A percentile compares a stretch with the other conserved stretches of the same genome.
These are phyloP conservation scores for Pasiphila rectangulata DNA, from an alignment of 2,888 invertebrate species.

Conservation along the genomic window DNA sequence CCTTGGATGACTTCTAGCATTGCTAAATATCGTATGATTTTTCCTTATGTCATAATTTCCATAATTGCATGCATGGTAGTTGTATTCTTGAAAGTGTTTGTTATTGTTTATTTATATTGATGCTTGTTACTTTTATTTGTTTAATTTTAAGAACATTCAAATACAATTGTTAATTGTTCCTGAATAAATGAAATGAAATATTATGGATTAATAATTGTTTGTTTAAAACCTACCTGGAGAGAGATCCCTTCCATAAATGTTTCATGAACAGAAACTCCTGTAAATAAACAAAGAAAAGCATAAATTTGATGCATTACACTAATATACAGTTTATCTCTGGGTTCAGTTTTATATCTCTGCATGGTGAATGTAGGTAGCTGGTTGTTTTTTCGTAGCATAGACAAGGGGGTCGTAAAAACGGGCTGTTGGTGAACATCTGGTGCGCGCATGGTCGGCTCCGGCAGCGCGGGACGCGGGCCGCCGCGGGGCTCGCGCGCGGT, in stretches of 20 bases:
- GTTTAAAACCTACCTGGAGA: conserved; percentile 64
- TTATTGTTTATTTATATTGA: no score
- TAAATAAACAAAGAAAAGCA: conserved; percentile 16
- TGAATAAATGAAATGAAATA: no score
- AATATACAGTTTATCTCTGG: background rate
- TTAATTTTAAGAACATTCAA: no score
- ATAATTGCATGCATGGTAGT: no score
- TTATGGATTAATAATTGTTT: no score
- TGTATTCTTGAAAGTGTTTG: no score
- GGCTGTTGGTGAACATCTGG: conserved; percentile 23
- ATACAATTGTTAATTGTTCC: no score
- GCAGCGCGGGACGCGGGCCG: conserved; percentile 6
- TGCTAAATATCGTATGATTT: no score
- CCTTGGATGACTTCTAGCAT: no score
- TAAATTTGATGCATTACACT: background rate
- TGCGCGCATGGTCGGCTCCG: conserved; percentile 11
- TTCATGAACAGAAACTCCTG: conserved; percentile 67
- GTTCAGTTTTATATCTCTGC: background rate
- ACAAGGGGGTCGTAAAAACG: conserved; percentile 15
- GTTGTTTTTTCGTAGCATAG: background rate
- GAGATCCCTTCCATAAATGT: conserved; percentile 66
- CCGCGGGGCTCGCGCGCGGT: conserved; percentile 13
- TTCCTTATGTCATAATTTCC: no score
- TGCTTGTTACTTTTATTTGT: no score
- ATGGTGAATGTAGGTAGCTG: background rate